Evolutionary conservation across 2,888 invertebrate species (phyloP), one percentile per base, ranked within the genome.

Genomic region (Malthinus seriepunctatus): DNA sequence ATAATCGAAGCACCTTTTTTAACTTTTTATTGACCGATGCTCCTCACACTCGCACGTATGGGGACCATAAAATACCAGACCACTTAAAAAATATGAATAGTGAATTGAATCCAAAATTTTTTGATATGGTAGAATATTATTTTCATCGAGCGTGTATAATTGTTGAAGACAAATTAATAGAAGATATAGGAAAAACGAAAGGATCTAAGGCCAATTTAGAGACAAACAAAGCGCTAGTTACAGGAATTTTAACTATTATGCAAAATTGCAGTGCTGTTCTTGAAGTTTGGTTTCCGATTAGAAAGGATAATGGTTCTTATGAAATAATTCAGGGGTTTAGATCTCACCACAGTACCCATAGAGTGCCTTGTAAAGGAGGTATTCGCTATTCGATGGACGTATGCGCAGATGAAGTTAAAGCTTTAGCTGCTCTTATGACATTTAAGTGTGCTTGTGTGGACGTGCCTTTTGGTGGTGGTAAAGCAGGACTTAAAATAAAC

Each of bases 401-500:
- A 15, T 87, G 88, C 69, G 86, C 91, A 32, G 95, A 95, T 76
- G 97, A 98, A 80, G 97, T 99, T 1, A 97, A 95, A 78, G 98
- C 97, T 47, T 79, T 99, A 71, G 91, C 97, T 1, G 94, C 97
- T 48, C 80, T 99, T 76, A 99, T 99, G 98, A 97, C 98, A 3
- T 98, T 96, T 84, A 99, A 99, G 81, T 98, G 97, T 82, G 96
- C 99, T 11, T 96, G 96, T 76, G 98, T 99, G 0, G 97, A 97
- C 78, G 95, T 98, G 1, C 98, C 99, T 0, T 99, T 97, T 80
- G 98, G 98, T 32, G 98, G 98, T 32, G 96, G 91, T 53, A 95
- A 95, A 78, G 97, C 97, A 39, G 99, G 98, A 8, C 88, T 99
- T 67, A 91, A 91, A 79, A 97, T 99, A 72, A 92, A 98, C 80